phyloP scores from a whole-genome alignment of 2,113 vertebrate genomes.

The Eupsittula cactorum region DNA sequence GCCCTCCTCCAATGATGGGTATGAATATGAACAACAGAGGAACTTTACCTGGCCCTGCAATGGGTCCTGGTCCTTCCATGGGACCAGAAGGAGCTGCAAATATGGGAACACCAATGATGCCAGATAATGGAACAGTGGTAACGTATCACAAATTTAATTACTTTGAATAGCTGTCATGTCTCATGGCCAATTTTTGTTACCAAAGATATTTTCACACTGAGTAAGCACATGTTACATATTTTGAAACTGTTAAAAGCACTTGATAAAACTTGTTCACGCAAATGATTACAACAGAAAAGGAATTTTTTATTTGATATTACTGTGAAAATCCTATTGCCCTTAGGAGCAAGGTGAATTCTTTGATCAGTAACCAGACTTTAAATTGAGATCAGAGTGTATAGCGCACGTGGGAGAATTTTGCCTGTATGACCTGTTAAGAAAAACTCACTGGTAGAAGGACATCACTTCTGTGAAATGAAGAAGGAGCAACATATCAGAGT shows the following conservation, averaged over 20 bases:
- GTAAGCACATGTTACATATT: not conserved
- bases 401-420: not conserved
- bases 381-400: not conserved
- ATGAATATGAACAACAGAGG: conserved; percentile 94
- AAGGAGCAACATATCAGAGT: not conserved
- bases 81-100: conserved; percentile 90
- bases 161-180: conserved; percentile 69
- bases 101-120: conserved; percentile 90
- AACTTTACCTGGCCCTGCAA: conserved; percentile 85
- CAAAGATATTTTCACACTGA: conserved; percentile 82
- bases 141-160: conserved; percentile 83
- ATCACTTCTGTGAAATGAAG: not conserved
- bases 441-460: not conserved
- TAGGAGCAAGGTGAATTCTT: not conserved
- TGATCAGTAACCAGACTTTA: not conserved
- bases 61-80: conserved; percentile 88
- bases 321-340: not conserved
- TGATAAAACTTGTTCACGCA: not conserved
- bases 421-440: not conserved
- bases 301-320: not conserved
- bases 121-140: conserved; percentile 98
- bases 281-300: not conserved
- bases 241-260: not conserved
- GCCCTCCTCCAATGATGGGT: conserved; percentile 96
- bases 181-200: conserved; percentile 45